Evolutionary conservation across 2,797 vertebrate species (phyloP).

Genomic region (Anguilla marmorata): DNA sequence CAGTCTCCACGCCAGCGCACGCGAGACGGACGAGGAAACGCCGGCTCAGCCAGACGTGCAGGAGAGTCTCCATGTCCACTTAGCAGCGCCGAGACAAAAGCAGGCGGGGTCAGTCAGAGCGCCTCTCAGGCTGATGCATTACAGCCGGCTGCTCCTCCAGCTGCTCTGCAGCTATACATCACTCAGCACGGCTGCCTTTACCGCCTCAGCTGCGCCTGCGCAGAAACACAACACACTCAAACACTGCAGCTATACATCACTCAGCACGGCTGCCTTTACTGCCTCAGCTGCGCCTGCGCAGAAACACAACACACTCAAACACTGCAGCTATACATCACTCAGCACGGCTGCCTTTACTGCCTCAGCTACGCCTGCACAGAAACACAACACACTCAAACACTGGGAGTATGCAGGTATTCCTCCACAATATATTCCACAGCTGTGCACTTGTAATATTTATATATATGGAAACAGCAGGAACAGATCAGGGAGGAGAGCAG

Average conservation of each 20-base stretch:
- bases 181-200: not conserved
- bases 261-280: not conserved
- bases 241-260: not conserved
- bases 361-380: not conserved
- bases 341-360: not conserved
- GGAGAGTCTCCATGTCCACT: not conserved
- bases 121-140: not conserved
- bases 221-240: not conserved
- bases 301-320: not conserved
- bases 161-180: not conserved
- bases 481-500: not conserved
- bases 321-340: no score
- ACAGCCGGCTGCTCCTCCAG: not conserved
- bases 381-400: not conserved
- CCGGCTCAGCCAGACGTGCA: not conserved
- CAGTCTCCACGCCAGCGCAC: not conserved
- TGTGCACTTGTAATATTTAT: no score
- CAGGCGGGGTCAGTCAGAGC: not conserved
- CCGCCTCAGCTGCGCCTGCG: not conserved
- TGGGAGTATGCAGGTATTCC: not conserved
- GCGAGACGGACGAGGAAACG: not conserved
- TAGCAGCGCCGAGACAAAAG: not conserved
- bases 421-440: not conserved
- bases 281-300: not conserved
- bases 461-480: not conserved